Conservation (phyloP, 1,140 invertebrate species). For the Stenopsyche tienmushanensis region DNA sequence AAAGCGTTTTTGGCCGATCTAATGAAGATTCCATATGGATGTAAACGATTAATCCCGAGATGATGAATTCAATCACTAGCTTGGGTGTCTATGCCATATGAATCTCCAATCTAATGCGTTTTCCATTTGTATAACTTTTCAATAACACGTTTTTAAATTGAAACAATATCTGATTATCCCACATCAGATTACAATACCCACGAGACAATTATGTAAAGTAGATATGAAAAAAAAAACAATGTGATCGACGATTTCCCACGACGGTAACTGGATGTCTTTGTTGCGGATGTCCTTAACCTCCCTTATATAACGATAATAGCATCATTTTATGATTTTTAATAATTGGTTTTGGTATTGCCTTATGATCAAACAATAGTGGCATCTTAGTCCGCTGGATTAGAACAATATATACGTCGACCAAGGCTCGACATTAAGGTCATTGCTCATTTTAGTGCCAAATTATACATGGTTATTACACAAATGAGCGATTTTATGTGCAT, state of each 20-base stretch:
- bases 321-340: slow-evolving; percentile 21
- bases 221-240: slow-evolving; percentile 19
- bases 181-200: slow-evolving; percentile 15
- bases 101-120: too few species aligned
- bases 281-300: slow-evolving; percentile 19
- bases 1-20: too few species aligned
- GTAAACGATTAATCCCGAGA: too few species aligned
- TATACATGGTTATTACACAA: too few species aligned
- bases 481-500: too few species aligned
- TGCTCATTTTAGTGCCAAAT: too few species aligned
- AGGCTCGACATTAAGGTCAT: too few species aligned
- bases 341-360: slow-evolving; percentile 21
- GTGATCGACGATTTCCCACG: slow-evolving; percentile 17
- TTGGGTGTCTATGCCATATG: too few species aligned
- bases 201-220: slow-evolving; percentile 30
- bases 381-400: background rate
- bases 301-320: slow-evolving; percentile 17
- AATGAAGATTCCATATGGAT: too few species aligned
- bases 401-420: slow-evolving; percentile 1
- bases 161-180: slow-evolving; percentile 29
- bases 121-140: too few species aligned
- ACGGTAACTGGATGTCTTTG: slow-evolving; percentile 19
- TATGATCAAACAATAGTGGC: slow-evolving; percentile 14
- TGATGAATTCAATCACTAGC: too few species aligned
- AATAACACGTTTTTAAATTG: slow-evolving; percentile 14